Percentiles rank a stretch among this genome's conserved stretches.
These are phyloP conservation scores for Drosophila macrospina DNA, from an alignment of 2,888 invertebrate species.

Conservation along the genomic window DNA sequence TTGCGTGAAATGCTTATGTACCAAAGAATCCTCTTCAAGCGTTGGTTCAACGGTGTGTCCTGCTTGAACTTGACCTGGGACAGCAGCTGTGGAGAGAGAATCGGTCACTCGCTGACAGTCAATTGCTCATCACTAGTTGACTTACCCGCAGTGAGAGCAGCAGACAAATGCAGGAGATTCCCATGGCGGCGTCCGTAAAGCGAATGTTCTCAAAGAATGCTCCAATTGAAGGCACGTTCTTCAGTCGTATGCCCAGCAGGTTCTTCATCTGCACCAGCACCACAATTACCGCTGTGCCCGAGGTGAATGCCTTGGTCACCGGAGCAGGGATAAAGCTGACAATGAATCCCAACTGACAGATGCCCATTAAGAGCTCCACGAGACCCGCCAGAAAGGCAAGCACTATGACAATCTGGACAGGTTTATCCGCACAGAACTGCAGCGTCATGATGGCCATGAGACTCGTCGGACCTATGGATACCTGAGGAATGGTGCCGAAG, in stretches of 20 bases:
- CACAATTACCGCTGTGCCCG: constrained; percentile 93
- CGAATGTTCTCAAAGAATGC: constrained; percentile 86
- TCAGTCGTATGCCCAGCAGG: constrained; percentile 89
- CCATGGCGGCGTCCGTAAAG: constrained; percentile 88
- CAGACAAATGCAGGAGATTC: constrained; percentile 88
- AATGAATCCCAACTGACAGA: constrained; percentile 92
- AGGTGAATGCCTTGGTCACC: constrained; percentile 93
- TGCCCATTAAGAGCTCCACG: constrained; percentile 92
- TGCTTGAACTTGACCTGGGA: constrained; percentile 74
- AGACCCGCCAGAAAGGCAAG: constrained; percentile 92
- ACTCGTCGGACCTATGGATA: constrained; percentile 96
- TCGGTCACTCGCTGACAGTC: neutral
- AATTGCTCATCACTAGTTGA: neutral
- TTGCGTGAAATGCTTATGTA: constrained; percentile 92
- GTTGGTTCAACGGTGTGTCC: constrained; percentile 57
- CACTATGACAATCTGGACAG: constrained; percentile 90
- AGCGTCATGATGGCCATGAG: constrained; percentile 95
- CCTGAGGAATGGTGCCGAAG: constrained; percentile 94
- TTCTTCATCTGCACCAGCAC: constrained; percentile 91
- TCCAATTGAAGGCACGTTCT: constrained; percentile 76
- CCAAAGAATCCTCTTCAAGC: constrained; percentile 88
- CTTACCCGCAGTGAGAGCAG: constrained; percentile 90
- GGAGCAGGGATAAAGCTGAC: constrained; percentile 94
- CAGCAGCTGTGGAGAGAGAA: constrained; percentile 58
- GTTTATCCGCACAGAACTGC: constrained; percentile 89